These are phyloP conservation scores for Xestia c-nigrum DNA, from an alignment of 2,888 invertebrate species.

Conservation along the genomic window DNA sequence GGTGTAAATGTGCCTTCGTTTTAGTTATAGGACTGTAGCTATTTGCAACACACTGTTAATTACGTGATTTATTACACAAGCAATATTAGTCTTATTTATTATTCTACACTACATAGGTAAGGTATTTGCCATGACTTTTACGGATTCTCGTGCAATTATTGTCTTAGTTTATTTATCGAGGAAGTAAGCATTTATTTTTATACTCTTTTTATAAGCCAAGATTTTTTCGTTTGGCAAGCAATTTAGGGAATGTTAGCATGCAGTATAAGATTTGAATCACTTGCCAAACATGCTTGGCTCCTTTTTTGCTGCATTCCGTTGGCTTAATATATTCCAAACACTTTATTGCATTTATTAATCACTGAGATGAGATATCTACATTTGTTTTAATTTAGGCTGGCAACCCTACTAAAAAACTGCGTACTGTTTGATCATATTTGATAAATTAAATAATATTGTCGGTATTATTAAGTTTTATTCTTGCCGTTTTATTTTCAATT, in stretches of 20 bases:
- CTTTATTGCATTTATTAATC: constrained; percentile 49
- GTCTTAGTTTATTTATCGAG: constrained; percentile 47
- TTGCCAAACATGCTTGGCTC: constrained; percentile 62
- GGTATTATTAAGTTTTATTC: not conserved
- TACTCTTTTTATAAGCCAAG: constrained; percentile 52
- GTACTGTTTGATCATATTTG: not conserved
- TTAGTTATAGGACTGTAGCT: constrained; percentile 10
- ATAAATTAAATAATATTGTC: not conserved
- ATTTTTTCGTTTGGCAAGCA: constrained; percentile 49
- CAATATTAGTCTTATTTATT: constrained; percentile 61
- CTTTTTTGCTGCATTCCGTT: constrained; percentile 52
- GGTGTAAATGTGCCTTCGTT: constrained; percentile 53
- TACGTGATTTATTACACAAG: constrained; percentile 46
- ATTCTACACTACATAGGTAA: constrained; percentile 10
- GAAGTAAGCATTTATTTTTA: constrained; percentile 59
- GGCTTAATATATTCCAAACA: constrained; percentile 46
- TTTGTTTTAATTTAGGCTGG: constrained; percentile 33
- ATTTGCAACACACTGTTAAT: constrained; percentile 31
- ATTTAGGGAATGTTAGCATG: constrained; percentile 48
- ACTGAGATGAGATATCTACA: constrained; percentile 1
- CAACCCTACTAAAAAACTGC: constrained; percentile 12
- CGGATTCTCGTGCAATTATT: constrained; percentile 51
- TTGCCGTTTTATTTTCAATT: constrained; percentile 2
- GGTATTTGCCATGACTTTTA: constrained; percentile 50
- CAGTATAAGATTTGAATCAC: constrained; percentile 38